A percentile compares a stretch with the other conserved stretches of the same genome.
phyloP scores from a whole-genome alignment of 53 echinoderm and acorn worm genomes.

The Stichopus horrens region DNA sequence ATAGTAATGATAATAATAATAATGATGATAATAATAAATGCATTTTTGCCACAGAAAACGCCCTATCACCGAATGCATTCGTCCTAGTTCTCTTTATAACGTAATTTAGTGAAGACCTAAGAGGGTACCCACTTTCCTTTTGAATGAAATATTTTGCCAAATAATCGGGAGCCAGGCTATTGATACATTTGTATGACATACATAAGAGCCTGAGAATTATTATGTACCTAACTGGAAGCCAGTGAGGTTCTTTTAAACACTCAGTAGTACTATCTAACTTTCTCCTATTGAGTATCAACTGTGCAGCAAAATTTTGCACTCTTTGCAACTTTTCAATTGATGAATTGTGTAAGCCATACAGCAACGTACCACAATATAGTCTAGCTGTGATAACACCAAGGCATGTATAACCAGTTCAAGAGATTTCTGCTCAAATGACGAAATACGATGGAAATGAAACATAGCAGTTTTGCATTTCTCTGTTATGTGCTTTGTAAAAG shows the following conservation, averaged over 20 bases:
- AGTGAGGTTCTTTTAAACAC: conserved; percentile 7
- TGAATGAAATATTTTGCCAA: background rate
- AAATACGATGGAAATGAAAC: background rate
- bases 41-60: background rate
- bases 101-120: background rate
- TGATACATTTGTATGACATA: background rate
- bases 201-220: background rate
- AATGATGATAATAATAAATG: too few relatives aligned
- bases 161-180: background rate
- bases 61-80: background rate
- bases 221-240: background rate
- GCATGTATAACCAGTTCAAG: background rate
- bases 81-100: background rate
- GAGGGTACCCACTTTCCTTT: conserved; percentile 4
- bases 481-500: background rate
- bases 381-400: background rate
- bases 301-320: background rate
- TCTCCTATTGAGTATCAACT: background rate
- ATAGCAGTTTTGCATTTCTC: conserved; percentile 14
- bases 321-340: background rate
- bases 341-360: background rate
- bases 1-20: background rate
- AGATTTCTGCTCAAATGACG: conserved; percentile 8
- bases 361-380: background rate
- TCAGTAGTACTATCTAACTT: background rate